Evolutionary conservation across 2,888 invertebrate genomes (phyloP).

Genomic region (Deroplatys truncata): DNA sequence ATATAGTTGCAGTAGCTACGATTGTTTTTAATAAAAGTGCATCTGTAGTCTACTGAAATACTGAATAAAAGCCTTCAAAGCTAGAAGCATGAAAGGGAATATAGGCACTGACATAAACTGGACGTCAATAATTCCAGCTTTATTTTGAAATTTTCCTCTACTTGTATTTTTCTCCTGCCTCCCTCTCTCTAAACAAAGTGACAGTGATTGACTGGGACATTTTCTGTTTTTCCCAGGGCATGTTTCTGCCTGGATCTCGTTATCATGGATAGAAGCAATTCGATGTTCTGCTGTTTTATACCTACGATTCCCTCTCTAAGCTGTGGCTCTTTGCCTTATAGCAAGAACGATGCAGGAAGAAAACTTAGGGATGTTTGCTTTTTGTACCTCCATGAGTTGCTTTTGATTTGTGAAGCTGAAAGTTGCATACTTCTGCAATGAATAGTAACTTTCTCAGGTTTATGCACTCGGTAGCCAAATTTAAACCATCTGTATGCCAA

Average conservation of each 20-base stretch:
- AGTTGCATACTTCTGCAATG: neutral
- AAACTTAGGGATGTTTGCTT: neutral
- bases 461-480: too few species aligned
- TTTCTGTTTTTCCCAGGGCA: neutral
- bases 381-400: neutral
- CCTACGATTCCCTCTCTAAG: neutral
- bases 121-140: neutral
- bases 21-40: neutral
- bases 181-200: neutral
- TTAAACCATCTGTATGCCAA: too few species aligned
- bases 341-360: neutral
- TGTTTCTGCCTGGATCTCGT: neutral
- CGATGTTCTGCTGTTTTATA: neutral
- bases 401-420: neutral
- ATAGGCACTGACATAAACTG: neutral
- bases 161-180: neutral
- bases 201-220: neutral
- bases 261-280: neutral
- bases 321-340: neutral
- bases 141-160: neutral
- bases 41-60: neutral
- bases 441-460: too few species aligned
- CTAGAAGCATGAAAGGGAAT: neutral
- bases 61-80: neutral
- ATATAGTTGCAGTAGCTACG: too few species aligned